Base-by-base conservation (phyloP, 2,888 invertebrate genomes). In the Pollenia labialis region DNA sequence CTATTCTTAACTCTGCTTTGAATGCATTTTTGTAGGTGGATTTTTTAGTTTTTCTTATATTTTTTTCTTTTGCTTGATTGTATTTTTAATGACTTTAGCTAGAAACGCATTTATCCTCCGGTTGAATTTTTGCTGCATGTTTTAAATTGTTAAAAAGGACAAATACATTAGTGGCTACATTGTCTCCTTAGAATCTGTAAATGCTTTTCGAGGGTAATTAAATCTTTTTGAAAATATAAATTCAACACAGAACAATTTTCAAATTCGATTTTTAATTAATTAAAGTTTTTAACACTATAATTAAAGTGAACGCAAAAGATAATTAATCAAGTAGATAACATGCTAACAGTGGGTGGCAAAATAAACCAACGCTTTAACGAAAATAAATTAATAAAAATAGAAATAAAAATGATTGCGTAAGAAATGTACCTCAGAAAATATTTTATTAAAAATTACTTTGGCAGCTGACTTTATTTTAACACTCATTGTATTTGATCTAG, bases 251-350 rank as follows among this genome's bases (percentile, higher is more conserved):
- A 11, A 12, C 7, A 62, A 56, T 4, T 16, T 32, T 46, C 46
- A 54, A 44, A 14, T 56, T 2, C n/a, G n/a, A 7, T 14, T 50
- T 48, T 18, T 68, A 68, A 58, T 14, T 58, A 79, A 58, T 58
- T 79, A 68, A 68, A 79, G 40, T 52, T 66, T 56, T 77, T 44
- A 54, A 46, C 44, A n/a, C 52, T 66, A n/a, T 77, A 54, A 54
- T 54, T 44, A 56, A 56, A 23, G 44, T 23, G 8, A 44, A 14
- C 50, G 32, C 44, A 23, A 42, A 32, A 64, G 14, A 44, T 52
- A 75, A 75, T 75, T 62, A 75, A 14, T 75, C 18, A 75, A 16
- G 50, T 16, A 40, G 60, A 7, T 46, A 42, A 48, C 16, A 11
- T 32, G 12, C n/a, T 32, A 48, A 58, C 58, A 60, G 74, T 74